phyloP scores from a whole-genome alignment of 2,888 invertebrate species.

The Bombylius discolor region DNA sequence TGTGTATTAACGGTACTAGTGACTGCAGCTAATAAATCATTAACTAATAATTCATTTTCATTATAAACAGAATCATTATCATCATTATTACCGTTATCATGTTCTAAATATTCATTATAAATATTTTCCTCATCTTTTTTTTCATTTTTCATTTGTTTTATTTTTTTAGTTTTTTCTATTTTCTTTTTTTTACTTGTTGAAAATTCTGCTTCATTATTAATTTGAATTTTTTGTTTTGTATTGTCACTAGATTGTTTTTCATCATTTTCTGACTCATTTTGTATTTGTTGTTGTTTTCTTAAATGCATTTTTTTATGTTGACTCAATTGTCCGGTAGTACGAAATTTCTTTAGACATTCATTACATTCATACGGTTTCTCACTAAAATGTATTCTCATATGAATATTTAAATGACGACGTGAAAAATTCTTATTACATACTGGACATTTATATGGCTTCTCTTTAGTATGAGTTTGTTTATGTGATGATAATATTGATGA shows the following conservation, averaged over 20 bases:
- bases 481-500: conserved; percentile 34
- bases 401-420: conserved; percentile 28
- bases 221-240: background rate
- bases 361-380: conserved; percentile 33
- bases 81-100: background rate
- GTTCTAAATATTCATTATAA: background rate
- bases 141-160: conserved; percentile 20
- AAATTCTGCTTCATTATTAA: background rate
- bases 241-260: background rate
- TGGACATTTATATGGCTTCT: conserved; percentile 32
- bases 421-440: conserved; percentile 27
- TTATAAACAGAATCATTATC: conserved; percentile 7
- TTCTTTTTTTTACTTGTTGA: background rate
- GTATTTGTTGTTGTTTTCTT: conserved; percentile 19
- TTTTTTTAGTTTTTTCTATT: background rate
- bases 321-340: conserved; percentile 33
- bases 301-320: conserved; percentile 35
- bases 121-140: background rate
- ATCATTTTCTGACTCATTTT: background rate
- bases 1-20: background rate
- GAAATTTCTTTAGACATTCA: conserved; percentile 27
- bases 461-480: conserved; percentile 33
- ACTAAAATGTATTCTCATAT: conserved; percentile 43
- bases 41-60: conserved; percentile 7
- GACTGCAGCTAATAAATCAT: conserved; percentile 10